Evolutionary conservation across 1,140 invertebrate genomes (phyloP), one percentile per base, ranked within the genome.

Genomic region (Platorchestia sp.): DNA sequence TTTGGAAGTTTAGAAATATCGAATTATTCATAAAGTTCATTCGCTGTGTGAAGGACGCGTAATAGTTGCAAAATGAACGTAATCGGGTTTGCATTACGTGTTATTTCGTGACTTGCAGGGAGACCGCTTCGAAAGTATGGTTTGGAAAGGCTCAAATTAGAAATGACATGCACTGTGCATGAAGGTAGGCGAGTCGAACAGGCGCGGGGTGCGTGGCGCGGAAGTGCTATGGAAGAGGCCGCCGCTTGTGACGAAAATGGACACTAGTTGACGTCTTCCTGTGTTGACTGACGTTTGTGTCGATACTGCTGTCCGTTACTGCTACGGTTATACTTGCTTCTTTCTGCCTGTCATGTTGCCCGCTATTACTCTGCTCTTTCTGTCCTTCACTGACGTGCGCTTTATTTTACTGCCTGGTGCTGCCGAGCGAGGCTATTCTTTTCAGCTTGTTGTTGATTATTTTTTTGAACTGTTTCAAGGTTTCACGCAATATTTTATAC

Each of bases 211-310:
- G 87, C 41, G 16, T 3, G 87, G 27, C 87, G 43, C 87, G 87
- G 87, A 89, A 89, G 87, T 89, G 87, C 87, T 89, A 44, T 89
- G 43, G 87, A 89, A 93, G 91, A 42, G 43, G 41, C 91, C 45
- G 91, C 45, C 45, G 91, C 91, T 93, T 47, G 43, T 93, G 91
- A 93, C 91, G 91, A 93, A 93, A 93, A 93, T 93, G 91, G 91
- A 93, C 91, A 45, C 91, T 93, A 93, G 91, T 93, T 93, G 91
- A 93, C 91, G 91, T 93, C 91, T 93, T 93, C 91, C 91, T 93
- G 91, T 93, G 91, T 93, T 93, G 43, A 93, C 91, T 93, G 91
- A 93, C 91, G 45, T 93, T 93, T 93, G 41, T 93, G 91, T 93
- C 91, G 91, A 93, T 93, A 93, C 91, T 45, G 40, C 43, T 93